Percentiles rank a stretch among this genome's conserved stretches.
Conservation (phyloP, 2,113 vertebrate genomes). For the Apeltes quadracus region DNA sequence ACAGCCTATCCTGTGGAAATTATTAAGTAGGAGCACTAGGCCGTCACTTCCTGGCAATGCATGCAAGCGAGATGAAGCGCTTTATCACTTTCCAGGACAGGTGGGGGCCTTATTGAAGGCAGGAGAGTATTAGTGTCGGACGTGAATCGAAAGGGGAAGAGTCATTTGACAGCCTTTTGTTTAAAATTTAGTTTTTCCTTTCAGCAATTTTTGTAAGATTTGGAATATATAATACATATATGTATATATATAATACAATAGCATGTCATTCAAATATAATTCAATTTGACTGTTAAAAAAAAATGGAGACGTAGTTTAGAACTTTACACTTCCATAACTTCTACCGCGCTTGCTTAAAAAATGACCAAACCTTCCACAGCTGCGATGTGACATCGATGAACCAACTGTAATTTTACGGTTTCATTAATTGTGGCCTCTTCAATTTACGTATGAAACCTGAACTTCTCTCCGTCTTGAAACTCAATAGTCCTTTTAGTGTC, state of each 20-base stretch:
- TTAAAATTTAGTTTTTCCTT: not conserved
- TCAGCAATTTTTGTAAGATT: not conserved
- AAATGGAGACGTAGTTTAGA: not conserved
- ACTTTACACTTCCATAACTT: not conserved
- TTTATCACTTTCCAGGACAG: slow-evolving; percentile 70
- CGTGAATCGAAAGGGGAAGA: slow-evolving; percentile 52
- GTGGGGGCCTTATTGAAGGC: slow-evolving; percentile 56
- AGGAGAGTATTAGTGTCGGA: slow-evolving; percentile 29
- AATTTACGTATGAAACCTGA: slow-evolving; percentile 70
- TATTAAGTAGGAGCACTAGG: slow-evolving; percentile 80
- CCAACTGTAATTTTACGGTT: slow-evolving; percentile 50
- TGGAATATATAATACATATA: too few relatives aligned
- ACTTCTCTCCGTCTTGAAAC: slow-evolving; percentile 73
- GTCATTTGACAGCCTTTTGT: slow-evolving; percentile 2
- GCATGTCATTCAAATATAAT: not conserved
- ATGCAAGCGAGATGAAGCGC: slow-evolving; percentile 69
- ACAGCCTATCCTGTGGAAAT: slow-evolving; percentile 78
- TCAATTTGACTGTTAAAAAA: not conserved
- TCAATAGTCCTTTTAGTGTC: slow-evolving; percentile 78
- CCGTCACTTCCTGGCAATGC: slow-evolving; percentile 76
- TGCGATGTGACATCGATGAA: slow-evolving; percentile 15
- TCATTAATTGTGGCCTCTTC: slow-evolving; percentile 71
- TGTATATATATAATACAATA: not conserved
- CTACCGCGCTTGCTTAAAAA: not conserved
- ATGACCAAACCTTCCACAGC: not conserved